Percentiles rank a stretch among this genome's conserved stretches.
Conservation (phyloP, 2,888 invertebrate genomes). For the Catocala fraxini region DNA sequence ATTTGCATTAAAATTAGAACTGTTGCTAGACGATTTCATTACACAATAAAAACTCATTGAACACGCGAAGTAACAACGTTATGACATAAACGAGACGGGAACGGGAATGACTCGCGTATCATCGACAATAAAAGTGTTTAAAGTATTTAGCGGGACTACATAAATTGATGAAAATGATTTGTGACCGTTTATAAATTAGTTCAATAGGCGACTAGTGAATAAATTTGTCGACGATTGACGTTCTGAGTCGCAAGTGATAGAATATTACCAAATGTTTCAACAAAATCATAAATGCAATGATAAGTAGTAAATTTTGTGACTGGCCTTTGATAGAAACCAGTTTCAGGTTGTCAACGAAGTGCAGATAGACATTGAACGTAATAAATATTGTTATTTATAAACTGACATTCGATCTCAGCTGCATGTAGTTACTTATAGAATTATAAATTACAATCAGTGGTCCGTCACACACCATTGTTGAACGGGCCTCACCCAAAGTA, state of each 20-base stretch:
- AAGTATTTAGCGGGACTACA: slow-evolving; percentile 40
- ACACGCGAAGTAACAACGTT: neutral
- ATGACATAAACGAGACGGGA: slow-evolving; percentile 22
- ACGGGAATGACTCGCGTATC: slow-evolving; percentile 12
- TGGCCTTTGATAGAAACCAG: slow-evolving; percentile 3
- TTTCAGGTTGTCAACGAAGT: neutral
- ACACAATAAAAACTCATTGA: neutral
- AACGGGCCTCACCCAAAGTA: neutral
- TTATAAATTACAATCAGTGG: slow-evolving; percentile 2
- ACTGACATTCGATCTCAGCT: neutral
- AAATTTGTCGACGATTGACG: slow-evolving; percentile 39
- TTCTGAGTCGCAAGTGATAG: slow-evolving; percentile 18
- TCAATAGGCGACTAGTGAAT: slow-evolving; percentile 52
- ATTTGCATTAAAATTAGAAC: neutral
- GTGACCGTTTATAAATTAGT: slow-evolving; percentile 55
- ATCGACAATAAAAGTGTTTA: slow-evolving; percentile 26
- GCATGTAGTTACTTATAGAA: neutral
- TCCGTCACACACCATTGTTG: neutral
- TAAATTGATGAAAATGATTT: slow-evolving; percentile 58
- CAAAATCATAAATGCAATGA: neutral
- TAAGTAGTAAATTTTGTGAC: neutral
- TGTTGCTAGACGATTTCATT: neutral
- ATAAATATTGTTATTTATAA: slow-evolving; percentile 7
- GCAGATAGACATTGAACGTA: neutral
- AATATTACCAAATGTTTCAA: slow-evolving; percentile 7